Base-by-base conservation (phyloP, 2,113 vertebrate genomes). In the Oxygymnocypris stewartii region DNA sequence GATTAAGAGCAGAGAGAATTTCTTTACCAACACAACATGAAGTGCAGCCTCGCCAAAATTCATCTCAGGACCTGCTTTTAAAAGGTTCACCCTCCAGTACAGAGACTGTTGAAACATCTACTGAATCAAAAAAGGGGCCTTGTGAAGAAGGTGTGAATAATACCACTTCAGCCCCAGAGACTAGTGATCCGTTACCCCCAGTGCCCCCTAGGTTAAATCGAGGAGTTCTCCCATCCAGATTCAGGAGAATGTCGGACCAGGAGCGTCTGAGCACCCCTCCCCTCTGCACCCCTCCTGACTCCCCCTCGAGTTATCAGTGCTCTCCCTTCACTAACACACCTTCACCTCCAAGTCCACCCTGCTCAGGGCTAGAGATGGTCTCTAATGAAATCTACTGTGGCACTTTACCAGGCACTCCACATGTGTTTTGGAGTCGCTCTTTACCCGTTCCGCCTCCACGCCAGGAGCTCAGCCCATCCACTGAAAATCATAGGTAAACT, bases 331-430 rank as follows among this genome's bases (percentile, higher is more conserved):
- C 91, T 0, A 90, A 84, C 63, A 90, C 87, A 1, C 16, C 0
- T 80, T 51, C 86, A 4, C 92, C 90, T 11, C 93, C 83, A 73
- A 88, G 12, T 81, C 90, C 23, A 35, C 79, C 69, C 91, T 92
- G 82, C 87, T 92, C 71, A 40, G 90, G 91, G 35, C 49, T 98
- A 88, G 93, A 97, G 90, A 97, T 97, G 96, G 94, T 97, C 87
- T 95, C 97, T 63, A 98, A 97, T 44, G 90, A 96, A 87, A 96
- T 98, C 91, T 98, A 98, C 82, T 96, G 96, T 42, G 97, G 96
- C 79, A 92, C 96, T 18, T 88, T 91, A 86, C 85, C 87, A 0
- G 84, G 65, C 0, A 9, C 92, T 83, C 49, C 88, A 81, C 86
- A 63, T 35, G 82, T 35, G 2, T 86, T 86, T 57, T 90, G 92